Evolutionary conservation across 2,113 vertebrate genomes (phyloP).

Genomic region (Apteryx mantelli): DNA sequence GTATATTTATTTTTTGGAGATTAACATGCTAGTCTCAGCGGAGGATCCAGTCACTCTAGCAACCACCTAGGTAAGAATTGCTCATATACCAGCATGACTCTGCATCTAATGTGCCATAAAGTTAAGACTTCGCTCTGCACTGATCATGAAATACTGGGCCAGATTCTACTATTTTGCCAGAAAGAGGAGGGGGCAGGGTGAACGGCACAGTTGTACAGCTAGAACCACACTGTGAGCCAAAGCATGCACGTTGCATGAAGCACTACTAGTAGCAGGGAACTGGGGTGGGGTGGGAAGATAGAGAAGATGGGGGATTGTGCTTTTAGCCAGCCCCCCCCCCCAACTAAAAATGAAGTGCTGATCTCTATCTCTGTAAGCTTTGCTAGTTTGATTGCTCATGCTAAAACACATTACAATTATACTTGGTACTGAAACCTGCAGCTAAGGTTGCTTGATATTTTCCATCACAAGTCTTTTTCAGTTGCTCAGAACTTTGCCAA

Average conservation of each 20-base stretch:
- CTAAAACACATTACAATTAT: background rate
- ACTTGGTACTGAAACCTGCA: conserved; percentile 19
- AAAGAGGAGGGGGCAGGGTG: conserved; percentile 57
- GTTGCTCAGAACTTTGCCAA: conserved; percentile 49
- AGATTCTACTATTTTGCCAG: conserved; percentile 21
- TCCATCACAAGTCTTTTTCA: conserved; percentile 61
- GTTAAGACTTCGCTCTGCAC: conserved; percentile 1
- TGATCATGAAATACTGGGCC: background rate
- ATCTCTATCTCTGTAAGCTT: conserved; percentile 24
- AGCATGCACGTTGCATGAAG: background rate
- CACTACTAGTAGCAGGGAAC: background rate
- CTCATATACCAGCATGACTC: conserved; percentile 58
- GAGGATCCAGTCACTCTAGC: conserved; percentile 11
- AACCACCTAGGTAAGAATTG: conserved; percentile 45
- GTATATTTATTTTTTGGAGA: background rate
- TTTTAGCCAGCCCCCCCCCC: background rate
- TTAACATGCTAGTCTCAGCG: background rate
- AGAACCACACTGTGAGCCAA: background rate
- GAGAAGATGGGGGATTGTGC: background rate
- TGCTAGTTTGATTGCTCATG: background rate
- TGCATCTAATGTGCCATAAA: conserved; percentile 43
- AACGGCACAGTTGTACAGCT: background rate
- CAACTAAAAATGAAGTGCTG: background rate
- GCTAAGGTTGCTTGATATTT: conserved; percentile 47
- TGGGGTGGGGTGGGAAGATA: background rate